Evolutionary conservation across 2,113 vertebrate genomes (phyloP).

Genomic region (Proterorhinus semilunaris): DNA sequence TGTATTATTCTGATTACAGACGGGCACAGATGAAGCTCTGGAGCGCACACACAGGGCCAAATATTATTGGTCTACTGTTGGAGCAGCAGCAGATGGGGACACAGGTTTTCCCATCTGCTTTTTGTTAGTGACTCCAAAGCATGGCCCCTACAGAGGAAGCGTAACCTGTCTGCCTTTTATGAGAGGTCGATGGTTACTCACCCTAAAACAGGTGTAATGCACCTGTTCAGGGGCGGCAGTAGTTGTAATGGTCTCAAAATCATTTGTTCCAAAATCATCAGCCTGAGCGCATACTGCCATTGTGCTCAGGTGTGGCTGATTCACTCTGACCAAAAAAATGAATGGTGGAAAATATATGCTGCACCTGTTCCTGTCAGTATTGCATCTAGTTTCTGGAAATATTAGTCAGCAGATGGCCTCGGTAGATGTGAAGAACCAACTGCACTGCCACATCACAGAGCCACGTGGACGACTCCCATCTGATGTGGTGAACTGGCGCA

Average conservation of each 20-base stretch:
- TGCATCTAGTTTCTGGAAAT: constrained; percentile 21
- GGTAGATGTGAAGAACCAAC: constrained; percentile 32
- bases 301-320: no score
- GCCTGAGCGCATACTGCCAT: no score
- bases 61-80: constrained; percentile 34
- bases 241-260: no score
- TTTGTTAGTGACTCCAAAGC: not conserved
- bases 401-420: constrained; percentile 19
- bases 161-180: no score
- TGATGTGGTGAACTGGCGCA: constrained; percentile 47
- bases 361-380: constrained; percentile 43
- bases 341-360: not conserved
- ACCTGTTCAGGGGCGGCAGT: no score
- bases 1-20: constrained; percentile 65
- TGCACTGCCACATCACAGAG: constrained; percentile 48
- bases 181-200: no score
- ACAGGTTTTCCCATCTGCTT: constrained; percentile 69
- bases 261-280: no score
- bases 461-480: constrained; percentile 37
- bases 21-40: constrained; percentile 49
- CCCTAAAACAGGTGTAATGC: no score
- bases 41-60: constrained; percentile 49
- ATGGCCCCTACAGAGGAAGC: no score
- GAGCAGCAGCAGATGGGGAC: constrained; percentile 50
- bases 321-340: no score